These are phyloP conservation scores for Hanleya hanleyi DNA, from an alignment of 2,888 invertebrate genomes.

Conservation along the genomic window DNA sequence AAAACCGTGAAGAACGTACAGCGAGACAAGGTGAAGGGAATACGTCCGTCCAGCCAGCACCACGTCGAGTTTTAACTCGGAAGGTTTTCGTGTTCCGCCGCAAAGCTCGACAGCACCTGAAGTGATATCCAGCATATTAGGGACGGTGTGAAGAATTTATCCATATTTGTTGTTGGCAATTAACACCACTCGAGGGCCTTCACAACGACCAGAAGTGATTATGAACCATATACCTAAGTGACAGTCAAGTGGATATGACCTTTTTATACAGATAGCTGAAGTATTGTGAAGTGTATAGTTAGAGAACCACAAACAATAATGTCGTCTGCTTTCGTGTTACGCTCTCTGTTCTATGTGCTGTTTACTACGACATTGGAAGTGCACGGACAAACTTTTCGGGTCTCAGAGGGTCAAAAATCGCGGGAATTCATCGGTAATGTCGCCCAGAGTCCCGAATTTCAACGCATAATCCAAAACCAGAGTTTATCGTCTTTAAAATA, in stretches of 20 bases:
- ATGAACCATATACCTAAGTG: too few species aligned
- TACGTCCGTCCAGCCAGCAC: neutral
- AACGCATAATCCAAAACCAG: neutral
- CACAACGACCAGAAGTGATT: too few species aligned
- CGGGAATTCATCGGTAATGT: neutral
- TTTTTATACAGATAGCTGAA: too few species aligned
- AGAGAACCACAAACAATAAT: too few species aligned
- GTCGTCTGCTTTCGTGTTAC: neutral
- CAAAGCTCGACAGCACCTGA: neutral
- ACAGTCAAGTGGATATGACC: too few species aligned
- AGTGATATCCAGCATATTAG: too few species aligned
- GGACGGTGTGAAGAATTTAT: too few species aligned
- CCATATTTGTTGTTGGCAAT: too few species aligned
- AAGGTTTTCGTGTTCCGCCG: neutral
- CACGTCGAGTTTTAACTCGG: neutral
- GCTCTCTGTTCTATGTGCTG: neutral
- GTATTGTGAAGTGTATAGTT: neutral
- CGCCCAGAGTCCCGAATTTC: neutral
- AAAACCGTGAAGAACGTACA: neutral
- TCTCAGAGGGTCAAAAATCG: neutral
- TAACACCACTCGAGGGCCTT: too few species aligned
- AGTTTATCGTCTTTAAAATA: constrained; percentile 27
- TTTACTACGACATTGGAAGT: too few species aligned
- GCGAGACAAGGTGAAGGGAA: neutral
- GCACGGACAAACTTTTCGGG: neutral